Conservation (phyloP, 2,797 vertebrate genomes). For the Micrastur ruficollis region DNA sequence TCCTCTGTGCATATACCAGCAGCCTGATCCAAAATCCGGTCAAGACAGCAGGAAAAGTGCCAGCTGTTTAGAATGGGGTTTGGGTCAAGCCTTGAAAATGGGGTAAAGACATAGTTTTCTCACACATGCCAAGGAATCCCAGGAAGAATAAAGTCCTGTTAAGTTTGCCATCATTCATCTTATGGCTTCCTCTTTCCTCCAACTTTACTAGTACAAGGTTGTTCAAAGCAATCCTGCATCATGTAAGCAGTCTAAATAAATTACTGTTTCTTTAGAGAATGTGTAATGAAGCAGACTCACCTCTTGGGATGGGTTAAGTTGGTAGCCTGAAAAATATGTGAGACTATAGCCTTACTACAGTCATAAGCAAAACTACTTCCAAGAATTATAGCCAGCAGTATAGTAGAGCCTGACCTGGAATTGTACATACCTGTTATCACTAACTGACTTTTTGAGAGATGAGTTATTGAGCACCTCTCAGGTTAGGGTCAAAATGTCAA, state of each 20-base stretch:
- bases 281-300: background rate
- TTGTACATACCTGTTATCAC: background rate
- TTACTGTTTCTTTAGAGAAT: background rate
- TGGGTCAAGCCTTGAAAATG: background rate
- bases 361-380: constrained; percentile 30
- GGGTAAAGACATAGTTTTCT: background rate
- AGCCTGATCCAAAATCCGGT: background rate
- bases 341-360: constrained; percentile 16
- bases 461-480: constrained; percentile 27
- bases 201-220: background rate
- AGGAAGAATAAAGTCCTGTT: background rate
- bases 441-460: constrained; percentile 12
- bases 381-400: constrained; percentile 25
- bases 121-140: background rate
- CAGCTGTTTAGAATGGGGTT: background rate
- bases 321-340: constrained; percentile 17
- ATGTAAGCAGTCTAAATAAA: background rate
- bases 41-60: background rate
- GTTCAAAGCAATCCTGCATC: background rate
- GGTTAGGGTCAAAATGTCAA: constrained; percentile 33
- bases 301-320: constrained; percentile 13
- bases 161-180: background rate
- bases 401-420: constrained; percentile 27
- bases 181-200: background rate
- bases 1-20: background rate